A percentile compares a stretch with the other conserved stretches of the same genome.
phyloP scores from a whole-genome alignment of 2,888 invertebrate genomes.

The Oithona nana region DNA sequence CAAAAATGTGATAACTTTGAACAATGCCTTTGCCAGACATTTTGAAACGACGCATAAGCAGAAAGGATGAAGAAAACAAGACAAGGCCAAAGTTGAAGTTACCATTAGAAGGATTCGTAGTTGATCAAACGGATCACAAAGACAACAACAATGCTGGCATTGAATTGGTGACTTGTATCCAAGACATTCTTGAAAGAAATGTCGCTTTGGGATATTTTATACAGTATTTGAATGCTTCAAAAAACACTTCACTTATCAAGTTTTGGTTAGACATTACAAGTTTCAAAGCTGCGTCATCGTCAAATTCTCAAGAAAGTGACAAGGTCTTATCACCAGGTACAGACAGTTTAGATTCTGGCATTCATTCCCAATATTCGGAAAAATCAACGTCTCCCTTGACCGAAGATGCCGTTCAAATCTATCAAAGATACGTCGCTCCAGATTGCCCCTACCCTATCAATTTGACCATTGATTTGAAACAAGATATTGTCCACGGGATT shows the following conservation, averaged over 20 bases:
- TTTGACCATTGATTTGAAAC: neutral
- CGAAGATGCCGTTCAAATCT: constrained; percentile 1
- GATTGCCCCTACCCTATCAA: neutral
- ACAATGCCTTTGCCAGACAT: neutral
- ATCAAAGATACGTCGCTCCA: constrained; percentile 6
- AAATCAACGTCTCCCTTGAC: neutral
- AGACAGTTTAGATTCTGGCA: constrained; percentile 1
- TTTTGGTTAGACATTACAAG: neutral
- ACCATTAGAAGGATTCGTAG: neutral
- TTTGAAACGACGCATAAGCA: neutral
- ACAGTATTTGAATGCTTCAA: neutral
- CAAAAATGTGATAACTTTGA: neutral
- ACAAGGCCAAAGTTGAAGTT: neutral
- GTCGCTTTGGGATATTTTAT: neutral
- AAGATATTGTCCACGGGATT: constrained; percentile 7
- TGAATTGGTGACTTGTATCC: neutral
- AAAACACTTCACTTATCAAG: neutral
- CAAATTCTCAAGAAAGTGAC: neutral
- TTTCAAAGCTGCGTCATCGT: neutral
- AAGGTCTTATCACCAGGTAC: neutral
- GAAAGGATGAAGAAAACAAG: neutral
- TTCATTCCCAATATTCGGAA: neutral
- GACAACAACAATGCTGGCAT: neutral
- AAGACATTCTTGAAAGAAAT: neutral
- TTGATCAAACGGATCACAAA: neutral